Base-by-base conservation (phyloP, 1,140 invertebrate genomes). In the Heliconius melpomene region DNA sequence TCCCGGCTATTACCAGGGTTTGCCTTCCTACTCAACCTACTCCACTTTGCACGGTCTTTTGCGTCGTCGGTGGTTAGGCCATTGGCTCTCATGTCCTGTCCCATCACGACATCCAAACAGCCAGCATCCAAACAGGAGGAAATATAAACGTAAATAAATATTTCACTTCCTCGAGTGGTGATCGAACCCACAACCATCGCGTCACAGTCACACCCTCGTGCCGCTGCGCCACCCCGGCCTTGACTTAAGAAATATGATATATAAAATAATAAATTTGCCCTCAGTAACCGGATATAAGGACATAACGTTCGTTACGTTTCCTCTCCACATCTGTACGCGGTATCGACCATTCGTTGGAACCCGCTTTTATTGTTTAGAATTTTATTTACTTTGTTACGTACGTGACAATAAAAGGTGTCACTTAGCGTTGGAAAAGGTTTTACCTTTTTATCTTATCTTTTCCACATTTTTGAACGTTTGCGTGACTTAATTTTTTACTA, bases 311-410 rank as follows among this genome's bases (percentile, higher is more conserved):
- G 66, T 77, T 13, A 77, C 46, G 29, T n/a, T 72, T 72, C 29
- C 26, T 77, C 16, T 77, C 70, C 32, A 52, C 76, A 72, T 72
- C 50, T 54, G 46, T 66, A 52, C 23, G 70, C 66, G 20, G 1
- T 32, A 72, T 72, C 46, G 46, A 77, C 70, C 76, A 66, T 20
- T 77, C 46, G 66, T 77, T 36, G 70, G 46, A 40, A 72, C 70
- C n/a, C 38, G 23, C 32, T 77, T 23, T 72, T 77, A 77, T 71
- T 77, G 40, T 71, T 77, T 71, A 60, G 54, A 60, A 8, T 60
- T 60, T 75, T 75, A 76, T 76, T 76, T 57, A 26, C 70, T 77
- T 77, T 72, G 76, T 36, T 72, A 29, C 23, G 46, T 72, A 46
- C 46, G 26, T 46, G n/a, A 66, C 76, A 54, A 29, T 50, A 77